These are phyloP conservation scores for Aricia artaxerxes DNA, from an alignment of 2,888 invertebrate species.

Conservation along the genomic window DNA sequence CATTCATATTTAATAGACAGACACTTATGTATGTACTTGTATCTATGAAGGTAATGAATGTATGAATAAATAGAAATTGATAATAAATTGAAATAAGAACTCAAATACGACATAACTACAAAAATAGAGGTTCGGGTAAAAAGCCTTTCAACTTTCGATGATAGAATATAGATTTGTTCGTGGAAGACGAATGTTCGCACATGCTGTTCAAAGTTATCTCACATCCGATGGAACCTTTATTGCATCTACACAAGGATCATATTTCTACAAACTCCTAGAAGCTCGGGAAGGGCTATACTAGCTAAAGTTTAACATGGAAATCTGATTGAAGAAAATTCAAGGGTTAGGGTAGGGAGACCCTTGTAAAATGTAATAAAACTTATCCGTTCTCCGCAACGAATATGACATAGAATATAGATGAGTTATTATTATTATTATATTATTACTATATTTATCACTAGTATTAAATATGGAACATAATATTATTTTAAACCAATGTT, in stretches of 20 bases:
- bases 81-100: not conserved
- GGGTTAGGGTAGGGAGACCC: not conserved
- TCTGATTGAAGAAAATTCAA: not conserved
- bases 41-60: no score
- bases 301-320: not conserved
- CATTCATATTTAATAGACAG: no score
- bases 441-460: no score
- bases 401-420: not conserved
- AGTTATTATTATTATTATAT: not conserved
- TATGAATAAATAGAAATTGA: not conserved
- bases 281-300: not conserved
- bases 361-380: constrained; percentile 1
- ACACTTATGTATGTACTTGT: no score
- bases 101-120: not conserved
- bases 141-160: not conserved
- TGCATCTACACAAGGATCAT: not conserved
- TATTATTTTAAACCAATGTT: no score
- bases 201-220: not conserved
- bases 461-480: no score
- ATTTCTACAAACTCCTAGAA: not conserved
- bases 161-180: not conserved
- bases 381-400: not conserved
- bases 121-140: not conserved
- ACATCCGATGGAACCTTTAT: not conserved
- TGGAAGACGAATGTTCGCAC: not conserved